Evolutionary conservation across 2,113 vertebrate genomes (phyloP).

Genomic region (Notarius quadriscutis): DNA sequence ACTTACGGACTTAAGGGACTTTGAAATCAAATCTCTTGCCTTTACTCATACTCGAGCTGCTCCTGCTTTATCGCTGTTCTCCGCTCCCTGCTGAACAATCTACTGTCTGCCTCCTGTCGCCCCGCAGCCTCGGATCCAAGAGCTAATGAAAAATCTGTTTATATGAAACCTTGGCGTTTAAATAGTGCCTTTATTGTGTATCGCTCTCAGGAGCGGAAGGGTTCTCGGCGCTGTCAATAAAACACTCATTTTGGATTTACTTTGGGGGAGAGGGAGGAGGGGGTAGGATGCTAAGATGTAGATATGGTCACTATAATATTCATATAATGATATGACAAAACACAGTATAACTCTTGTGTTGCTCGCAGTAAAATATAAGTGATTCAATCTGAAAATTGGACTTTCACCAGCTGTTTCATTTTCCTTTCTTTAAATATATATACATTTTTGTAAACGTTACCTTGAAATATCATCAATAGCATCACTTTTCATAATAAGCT

Average conservation of each 20-base stretch:
- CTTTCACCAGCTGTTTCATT: neutral
- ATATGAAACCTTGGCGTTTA: slow-evolving; percentile 41
- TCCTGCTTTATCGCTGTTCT: slow-evolving; percentile 27
- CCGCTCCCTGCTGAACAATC: slow-evolving; percentile 30
- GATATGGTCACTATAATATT: neutral
- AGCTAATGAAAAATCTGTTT: slow-evolving; percentile 53
- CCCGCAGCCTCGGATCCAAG: neutral
- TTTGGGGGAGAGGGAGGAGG: neutral
- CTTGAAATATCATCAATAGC: neutral
- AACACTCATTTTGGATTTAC: slow-evolving; percentile 1
- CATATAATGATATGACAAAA: neutral
- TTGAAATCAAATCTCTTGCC: slow-evolving; percentile 45
- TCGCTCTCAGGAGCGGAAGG: slow-evolving; percentile 31
- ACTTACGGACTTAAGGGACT: slow-evolving; percentile 44
- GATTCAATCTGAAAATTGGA: neutral
- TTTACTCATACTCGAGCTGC: slow-evolving; percentile 10
- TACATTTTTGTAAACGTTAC: neutral
- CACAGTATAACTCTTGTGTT: neutral
- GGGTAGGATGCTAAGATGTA: neutral
- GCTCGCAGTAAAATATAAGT: neutral
- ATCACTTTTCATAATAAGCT: no score
- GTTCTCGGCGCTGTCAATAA: slow-evolving; percentile 33
- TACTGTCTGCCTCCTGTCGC: slow-evolving; percentile 27
- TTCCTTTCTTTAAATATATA: no score
- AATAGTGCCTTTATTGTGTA: slow-evolving; percentile 31